Evolutionary conservation across 2,797 vertebrate genomes (phyloP), one percentile per base, ranked within the genome.

Genomic region (Pantherophis alleghaniensis): DNA sequence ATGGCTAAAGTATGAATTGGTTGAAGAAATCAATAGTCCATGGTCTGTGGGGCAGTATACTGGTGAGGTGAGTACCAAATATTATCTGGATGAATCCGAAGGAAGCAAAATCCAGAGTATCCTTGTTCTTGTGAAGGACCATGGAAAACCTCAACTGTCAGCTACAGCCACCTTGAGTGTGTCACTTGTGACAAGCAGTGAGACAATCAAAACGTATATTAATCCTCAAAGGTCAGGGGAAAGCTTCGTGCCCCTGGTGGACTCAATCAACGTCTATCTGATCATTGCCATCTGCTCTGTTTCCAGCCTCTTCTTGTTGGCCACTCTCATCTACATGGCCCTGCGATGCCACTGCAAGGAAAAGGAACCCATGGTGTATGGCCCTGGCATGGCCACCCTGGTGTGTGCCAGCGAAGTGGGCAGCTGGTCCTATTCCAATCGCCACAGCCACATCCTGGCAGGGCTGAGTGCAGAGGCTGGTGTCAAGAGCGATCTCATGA

Each of bases 121-220:
- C 92, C 91, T 98, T 55, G 94, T 98, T 86, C 10, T 98, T 91
- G 97, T 98, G 7, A 97, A 95, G 94, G 98, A 98, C 93, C 97
- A 97, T 10, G 98, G 98, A 93, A 96, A 97, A 59, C 98, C 98
- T 42, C 91, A 96, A 18, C 96, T 96, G 59, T 97, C 97, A 89
- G 92, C 96, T 57, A 97, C 96, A 74, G 94, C 97, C 26, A 97
- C 97, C 0, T 53, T 98, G 92, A 96, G 97, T 79, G 93, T 98
- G 83, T 95, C 96, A 92, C 94, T 98, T 90, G 91, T 97, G 69
- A 96, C 97, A 93, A 95, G 89, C 42, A 90, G 92, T 92, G 95
- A 92, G 94, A 96, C 97, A 26, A 51, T 79, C 69, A 0, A 89
- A 89, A 56, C 87, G 51, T 1, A 93, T 79, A 42, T 26, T 93